A percentile compares a stretch with the other conserved stretches of the same genome.
Evolutionary conservation across 1,140 invertebrate genomes (phyloP).

Genomic region (Trichomalopsis sarcophagae): DNA sequence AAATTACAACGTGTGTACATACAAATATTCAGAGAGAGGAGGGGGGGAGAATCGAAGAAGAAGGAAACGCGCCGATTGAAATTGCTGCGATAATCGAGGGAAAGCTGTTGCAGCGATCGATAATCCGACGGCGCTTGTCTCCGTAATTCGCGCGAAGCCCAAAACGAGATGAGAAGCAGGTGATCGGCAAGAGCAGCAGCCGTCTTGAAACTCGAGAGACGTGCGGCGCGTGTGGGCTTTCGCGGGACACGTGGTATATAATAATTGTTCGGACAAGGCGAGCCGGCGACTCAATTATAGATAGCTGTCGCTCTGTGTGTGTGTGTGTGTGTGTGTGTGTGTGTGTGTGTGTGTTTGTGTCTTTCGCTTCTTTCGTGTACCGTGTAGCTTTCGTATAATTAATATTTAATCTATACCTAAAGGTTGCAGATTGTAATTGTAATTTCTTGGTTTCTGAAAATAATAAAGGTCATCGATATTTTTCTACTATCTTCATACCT

Average conservation of each 20-base stretch:
- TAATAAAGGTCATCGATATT: too few species aligned
- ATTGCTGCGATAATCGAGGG: slow-evolving; percentile 36
- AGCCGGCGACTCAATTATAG: slow-evolving; percentile 35
- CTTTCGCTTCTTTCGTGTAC: too few species aligned
- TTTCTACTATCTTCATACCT: too few species aligned
- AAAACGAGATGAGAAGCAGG: slow-evolving; percentile 40
- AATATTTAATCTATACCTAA: too few species aligned
- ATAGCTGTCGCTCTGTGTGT: background rate
- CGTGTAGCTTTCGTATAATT: too few species aligned
- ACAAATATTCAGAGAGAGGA: background rate
- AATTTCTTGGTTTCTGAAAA: too few species aligned
- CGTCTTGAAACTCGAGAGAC: slow-evolving; percentile 46
- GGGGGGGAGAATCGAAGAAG: background rate
- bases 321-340: background rate
- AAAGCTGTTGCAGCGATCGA: slow-evolving; percentile 21
- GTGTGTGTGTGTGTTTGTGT: background rate
- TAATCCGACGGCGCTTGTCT: slow-evolving; percentile 9
- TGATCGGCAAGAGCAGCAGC: slow-evolving; percentile 39
- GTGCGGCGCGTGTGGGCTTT: background rate
- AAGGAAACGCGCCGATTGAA: background rate
- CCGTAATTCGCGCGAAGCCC: slow-evolving; percentile 23
- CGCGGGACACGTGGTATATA: background rate
- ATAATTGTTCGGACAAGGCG: slow-evolving; percentile 19
- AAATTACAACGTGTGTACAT: background rate
- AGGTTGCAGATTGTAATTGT: too few species aligned